These are phyloP conservation scores for Dryas iulia DNA, from an alignment of 1,140 invertebrate species.

Conservation along the genomic window DNA sequence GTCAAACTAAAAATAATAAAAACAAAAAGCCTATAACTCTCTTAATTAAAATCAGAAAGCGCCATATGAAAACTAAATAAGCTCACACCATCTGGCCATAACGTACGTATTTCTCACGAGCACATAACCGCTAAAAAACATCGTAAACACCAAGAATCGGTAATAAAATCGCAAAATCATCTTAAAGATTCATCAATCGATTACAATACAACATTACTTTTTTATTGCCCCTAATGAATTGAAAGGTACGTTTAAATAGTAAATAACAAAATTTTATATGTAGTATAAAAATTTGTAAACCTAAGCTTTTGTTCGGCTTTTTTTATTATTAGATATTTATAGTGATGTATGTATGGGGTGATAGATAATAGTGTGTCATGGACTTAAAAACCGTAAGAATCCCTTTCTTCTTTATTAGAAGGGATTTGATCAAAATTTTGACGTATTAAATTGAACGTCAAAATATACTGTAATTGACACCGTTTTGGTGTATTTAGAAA, in stretches of 20 bases:
- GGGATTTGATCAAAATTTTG: constrained; percentile 1
- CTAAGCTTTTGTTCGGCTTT: constrained; percentile 46
- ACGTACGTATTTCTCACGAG: constrained; percentile 58
- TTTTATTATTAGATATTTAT: not conserved
- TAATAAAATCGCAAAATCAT: constrained; percentile 76
- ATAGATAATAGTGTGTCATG: constrained; percentile 63
- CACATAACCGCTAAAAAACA: constrained; percentile 50
- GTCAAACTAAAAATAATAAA: too few relatives aligned
- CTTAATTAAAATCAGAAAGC: not conserved
- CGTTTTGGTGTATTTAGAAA: not conserved
- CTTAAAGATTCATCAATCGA: constrained; percentile 71
- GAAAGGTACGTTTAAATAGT: constrained; percentile 51
- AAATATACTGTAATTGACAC: not conserved
- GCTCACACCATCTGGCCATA: constrained; percentile 45
- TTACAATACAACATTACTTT: constrained; percentile 73
- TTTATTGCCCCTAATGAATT: constrained; percentile 77
- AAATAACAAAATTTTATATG: constrained; percentile 69
- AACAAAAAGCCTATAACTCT: too few relatives aligned
- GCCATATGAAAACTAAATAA: not conserved
- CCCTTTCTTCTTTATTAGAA: not conserved
- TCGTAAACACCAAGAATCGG: constrained; percentile 64
- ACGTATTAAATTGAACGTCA: not conserved
- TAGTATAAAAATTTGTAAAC: constrained; percentile 77
- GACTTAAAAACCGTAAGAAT: constrained; percentile 37
- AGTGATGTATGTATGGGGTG: constrained; percentile 52